A percentile compares a stretch with the other conserved stretches of the same genome.
Evolutionary conservation across 2,797 vertebrate species (phyloP).

Genomic region (Peromyscus aztecus): DNA sequence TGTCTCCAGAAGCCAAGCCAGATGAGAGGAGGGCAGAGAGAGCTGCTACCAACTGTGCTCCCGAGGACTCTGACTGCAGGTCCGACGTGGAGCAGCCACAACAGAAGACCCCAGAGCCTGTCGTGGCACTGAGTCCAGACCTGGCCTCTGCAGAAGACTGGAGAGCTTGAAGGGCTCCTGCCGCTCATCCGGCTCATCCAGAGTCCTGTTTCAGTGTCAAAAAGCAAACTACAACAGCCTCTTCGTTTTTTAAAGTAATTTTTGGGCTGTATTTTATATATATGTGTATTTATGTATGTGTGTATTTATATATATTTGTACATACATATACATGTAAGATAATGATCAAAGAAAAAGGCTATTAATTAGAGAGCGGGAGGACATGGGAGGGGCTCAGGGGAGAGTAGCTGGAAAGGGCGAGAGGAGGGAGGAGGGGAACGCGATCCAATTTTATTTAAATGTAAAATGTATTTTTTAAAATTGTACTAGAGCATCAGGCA

Average conservation of each 20-base stretch:
- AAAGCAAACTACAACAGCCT: neutral
- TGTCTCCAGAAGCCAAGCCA: neutral
- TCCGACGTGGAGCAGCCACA: neutral
- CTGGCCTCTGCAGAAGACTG: neutral
- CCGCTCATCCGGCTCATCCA: neutral
- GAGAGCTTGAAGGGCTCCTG: neutral
- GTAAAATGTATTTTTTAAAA: neutral
- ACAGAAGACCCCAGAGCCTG: neutral
- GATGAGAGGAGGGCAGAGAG: neutral
- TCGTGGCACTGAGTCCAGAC: neutral
- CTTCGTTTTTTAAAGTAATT: neutral
- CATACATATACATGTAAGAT: neutral
- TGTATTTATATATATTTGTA: neutral
- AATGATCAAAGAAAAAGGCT: neutral
- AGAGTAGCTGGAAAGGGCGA: neutral
- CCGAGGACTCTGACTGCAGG: neutral
- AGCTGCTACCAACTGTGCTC: rapidly evolving
- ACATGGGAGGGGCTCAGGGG: neutral
- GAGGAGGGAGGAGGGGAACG: too few relatives aligned
- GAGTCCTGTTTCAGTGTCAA: neutral
- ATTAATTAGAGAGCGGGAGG: neutral
- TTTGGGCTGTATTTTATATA: neutral
- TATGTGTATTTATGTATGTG: neutral
- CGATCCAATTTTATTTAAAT: neutral
- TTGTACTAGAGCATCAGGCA: neutral